Conservation (phyloP, 2,797 vertebrate genomes). For the Sus cebifrons region DNA sequence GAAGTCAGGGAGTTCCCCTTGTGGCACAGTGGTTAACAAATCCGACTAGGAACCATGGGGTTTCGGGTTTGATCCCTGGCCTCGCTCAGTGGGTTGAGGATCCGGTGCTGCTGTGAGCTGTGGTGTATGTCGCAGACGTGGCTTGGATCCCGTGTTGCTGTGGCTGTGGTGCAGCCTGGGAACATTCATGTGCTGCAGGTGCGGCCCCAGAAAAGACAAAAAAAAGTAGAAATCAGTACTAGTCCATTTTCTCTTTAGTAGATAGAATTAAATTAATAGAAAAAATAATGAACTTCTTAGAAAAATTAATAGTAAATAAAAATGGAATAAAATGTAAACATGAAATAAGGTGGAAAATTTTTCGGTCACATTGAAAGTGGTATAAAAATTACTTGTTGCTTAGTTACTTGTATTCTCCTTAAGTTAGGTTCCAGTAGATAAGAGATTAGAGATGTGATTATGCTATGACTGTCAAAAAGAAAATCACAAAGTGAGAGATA, state of each 20-base stretch:
- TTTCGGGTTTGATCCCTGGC: no score
- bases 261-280: conserved; percentile 5
- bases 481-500: neutral
- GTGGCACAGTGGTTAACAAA: no score
- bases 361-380: neutral
- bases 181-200: no score
- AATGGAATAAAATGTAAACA: neutral
- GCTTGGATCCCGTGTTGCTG: no score
- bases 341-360: neutral
- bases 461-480: neutral
- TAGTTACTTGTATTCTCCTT: neutral
- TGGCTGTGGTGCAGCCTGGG: no score
- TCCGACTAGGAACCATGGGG: no score
- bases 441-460: neutral
- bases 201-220: no score
- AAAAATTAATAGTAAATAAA: conserved; percentile 35
- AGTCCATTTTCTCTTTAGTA: neutral
- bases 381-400: neutral
- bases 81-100: no score
- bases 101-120: no score
- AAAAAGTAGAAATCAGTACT: neutral
- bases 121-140: no score
- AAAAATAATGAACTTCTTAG: neutral
- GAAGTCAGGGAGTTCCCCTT: neutral
- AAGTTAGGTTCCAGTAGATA: neutral